A percentile compares a stretch with the other conserved stretches of the same genome.
Conservation (phyloP, 2,797 vertebrate species). For the Acipenser transmontanus region DNA sequence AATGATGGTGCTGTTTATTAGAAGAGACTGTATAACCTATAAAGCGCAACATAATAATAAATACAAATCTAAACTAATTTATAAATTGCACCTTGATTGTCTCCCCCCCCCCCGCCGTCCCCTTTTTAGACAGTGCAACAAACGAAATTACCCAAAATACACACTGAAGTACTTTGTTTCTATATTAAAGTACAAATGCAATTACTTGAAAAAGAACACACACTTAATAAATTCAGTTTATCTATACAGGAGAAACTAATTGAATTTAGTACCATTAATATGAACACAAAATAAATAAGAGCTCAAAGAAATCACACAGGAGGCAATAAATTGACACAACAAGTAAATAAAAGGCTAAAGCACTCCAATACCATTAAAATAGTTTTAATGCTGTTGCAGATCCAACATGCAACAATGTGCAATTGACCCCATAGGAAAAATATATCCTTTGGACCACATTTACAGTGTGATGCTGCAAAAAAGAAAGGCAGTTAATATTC, state of each 20-base stretch:
- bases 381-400: constrained; percentile 99
- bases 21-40: neutral
- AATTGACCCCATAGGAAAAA: constrained; percentile 73
- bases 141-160: too few species aligned
- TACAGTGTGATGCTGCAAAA: constrained; percentile 36
- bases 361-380: constrained; percentile 99
- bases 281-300: constrained; percentile 62
- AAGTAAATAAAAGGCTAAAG: constrained; percentile 99
- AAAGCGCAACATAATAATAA: constrained; percentile 15
- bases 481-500: constrained; percentile 37
- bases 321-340: constrained; percentile 99
- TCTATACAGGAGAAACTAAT: neutral
- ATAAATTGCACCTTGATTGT: too few species aligned
- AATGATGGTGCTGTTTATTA: too few species aligned
- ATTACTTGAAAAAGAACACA: too few species aligned
- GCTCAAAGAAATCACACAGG: constrained; percentile 98
- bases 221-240: too few species aligned
- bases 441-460: constrained; percentile 36
- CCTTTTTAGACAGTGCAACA: too few species aligned
- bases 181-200: too few species aligned
- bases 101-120: too few species aligned
- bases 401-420: constrained; percentile 99
- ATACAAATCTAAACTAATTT: neutral
- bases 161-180: too few species aligned
- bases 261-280: constrained; percentile 28